These are phyloP conservation scores for Aphyosemion australe DNA, from an alignment of 2,113 vertebrate species.

Conservation along the genomic window DNA sequence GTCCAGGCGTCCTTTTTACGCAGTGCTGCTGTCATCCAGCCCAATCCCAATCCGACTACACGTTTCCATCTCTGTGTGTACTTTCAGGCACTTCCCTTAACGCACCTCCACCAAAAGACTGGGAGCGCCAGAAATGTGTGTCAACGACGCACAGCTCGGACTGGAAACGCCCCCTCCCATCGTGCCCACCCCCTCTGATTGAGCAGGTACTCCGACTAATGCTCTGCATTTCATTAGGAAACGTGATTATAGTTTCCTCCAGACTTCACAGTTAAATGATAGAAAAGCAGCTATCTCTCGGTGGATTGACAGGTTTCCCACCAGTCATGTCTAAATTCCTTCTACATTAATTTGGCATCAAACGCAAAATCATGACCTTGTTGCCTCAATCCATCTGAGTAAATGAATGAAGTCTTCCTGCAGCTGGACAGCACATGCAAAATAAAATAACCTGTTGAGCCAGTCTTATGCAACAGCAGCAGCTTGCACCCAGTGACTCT, in stretches of 20 bases:
- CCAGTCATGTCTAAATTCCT: conserved; percentile 5
- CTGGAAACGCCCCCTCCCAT: conserved; percentile 40
- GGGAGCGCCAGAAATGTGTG: conserved; percentile 21
- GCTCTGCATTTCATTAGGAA: neutral
- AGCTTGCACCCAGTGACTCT: neutral
- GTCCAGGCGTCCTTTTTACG: conserved; percentile 9
- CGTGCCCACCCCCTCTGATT: neutral
- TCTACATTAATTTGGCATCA: conserved; percentile 5
- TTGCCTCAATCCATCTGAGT: neutral
- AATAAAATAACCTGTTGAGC: neutral
- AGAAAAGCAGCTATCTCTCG: too few species aligned
- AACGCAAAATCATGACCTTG: neutral
- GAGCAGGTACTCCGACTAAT: conserved; percentile 41
- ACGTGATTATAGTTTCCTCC: too few species aligned
- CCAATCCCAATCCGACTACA: neutral
- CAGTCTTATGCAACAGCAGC: neutral
- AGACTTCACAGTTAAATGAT: too few species aligned
- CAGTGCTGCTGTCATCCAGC: conserved; percentile 3
- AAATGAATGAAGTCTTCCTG: neutral
- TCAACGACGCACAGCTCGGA: neutral
- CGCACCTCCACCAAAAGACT: conserved; percentile 9
- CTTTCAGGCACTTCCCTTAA: neutral
- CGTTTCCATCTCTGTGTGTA: neutral
- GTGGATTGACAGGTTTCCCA: neutral
- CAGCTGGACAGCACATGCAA: neutral